Evolutionary conservation across 2,888 invertebrate genomes (phyloP).

Genomic region (Bembecia ichneumoniformis): DNA sequence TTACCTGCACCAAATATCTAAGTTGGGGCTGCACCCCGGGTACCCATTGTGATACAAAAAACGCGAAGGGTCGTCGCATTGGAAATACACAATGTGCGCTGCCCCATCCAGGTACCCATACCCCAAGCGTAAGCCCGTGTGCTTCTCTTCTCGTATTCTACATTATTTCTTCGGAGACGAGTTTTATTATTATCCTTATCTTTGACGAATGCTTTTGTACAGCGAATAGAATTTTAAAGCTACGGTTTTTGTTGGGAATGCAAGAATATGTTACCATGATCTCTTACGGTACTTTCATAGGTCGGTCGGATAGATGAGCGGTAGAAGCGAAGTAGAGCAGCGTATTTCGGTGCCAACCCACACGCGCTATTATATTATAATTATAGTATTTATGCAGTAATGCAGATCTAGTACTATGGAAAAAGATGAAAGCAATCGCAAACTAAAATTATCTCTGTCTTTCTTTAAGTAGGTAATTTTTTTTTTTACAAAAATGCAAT

Average conservation of each 20-base stretch:
- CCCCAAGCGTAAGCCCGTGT: constrained; percentile 19
- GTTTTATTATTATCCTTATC: too few relatives aligned
- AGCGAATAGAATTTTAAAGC: too few relatives aligned
- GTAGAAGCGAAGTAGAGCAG: constrained; percentile 18
- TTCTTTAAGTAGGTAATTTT: too few relatives aligned
- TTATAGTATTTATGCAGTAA: too few relatives aligned
- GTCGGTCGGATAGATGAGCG: constrained; percentile 13
- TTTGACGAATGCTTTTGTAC: too few relatives aligned
- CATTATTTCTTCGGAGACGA: neutral
- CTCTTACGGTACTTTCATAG: constrained; percentile 54
- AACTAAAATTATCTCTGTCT: too few relatives aligned
- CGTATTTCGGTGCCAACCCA: constrained; percentile 17
- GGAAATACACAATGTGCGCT: constrained; percentile 31
- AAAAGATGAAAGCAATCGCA: too few relatives aligned
- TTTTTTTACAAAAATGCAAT: too few relatives aligned
- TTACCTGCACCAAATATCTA: constrained; percentile 49
- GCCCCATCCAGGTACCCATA: constrained; percentile 31
- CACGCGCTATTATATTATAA: constrained; percentile 14
- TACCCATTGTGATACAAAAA: constrained; percentile 58
- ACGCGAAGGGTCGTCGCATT: constrained; percentile 52
- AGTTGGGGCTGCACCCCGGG: constrained; percentile 46
- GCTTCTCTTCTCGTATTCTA: constrained; percentile 10
- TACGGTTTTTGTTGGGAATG: too few relatives aligned
- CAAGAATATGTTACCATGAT: neutral
- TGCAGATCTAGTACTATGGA: too few relatives aligned